Percentiles rank a stretch among this genome's conserved stretches.
phyloP scores from a whole-genome alignment of 2,888 invertebrate genomes.

The Minunthozetes semirufus region DNA sequence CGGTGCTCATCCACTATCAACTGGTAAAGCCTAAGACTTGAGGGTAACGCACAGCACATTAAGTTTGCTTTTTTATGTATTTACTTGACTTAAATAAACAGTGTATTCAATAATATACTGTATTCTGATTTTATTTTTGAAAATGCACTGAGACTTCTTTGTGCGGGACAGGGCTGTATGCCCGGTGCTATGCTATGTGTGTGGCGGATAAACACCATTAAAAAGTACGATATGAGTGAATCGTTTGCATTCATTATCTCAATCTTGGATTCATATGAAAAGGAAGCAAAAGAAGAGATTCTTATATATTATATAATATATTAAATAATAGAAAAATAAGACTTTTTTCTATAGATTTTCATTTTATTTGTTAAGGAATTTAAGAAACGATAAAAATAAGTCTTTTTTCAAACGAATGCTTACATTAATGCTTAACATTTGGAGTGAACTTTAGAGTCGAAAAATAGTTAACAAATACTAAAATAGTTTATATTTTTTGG shows the following conservation, averaged over 20 bases:
- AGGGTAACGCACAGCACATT: conserved; percentile 10
- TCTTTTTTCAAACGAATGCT: not conserved
- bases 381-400: not conserved
- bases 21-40: not conserved
- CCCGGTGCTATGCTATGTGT: too few relatives aligned
- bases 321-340: not conserved
- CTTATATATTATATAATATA: conserved; percentile 8
- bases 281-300: not conserved
- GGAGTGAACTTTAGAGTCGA: not conserved
- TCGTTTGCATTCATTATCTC: not conserved
- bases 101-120: too few relatives aligned
- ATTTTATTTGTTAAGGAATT: conserved; percentile 6
- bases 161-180: too few relatives aligned
- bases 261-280: not conserved
- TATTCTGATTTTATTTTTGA: not conserved
- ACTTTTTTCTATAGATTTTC: not conserved
- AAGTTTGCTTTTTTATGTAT: not conserved
- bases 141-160: too few relatives aligned
- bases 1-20: not conserved
- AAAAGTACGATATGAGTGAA: not conserved
- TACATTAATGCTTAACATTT: conserved; percentile 3
- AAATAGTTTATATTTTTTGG: not conserved
- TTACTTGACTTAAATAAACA: not conserved
- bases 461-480: conserved; percentile 4
- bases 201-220: too few relatives aligned